Conservation (phyloP, 2,888 invertebrate species). For the Muschampia plurimacula region DNA sequence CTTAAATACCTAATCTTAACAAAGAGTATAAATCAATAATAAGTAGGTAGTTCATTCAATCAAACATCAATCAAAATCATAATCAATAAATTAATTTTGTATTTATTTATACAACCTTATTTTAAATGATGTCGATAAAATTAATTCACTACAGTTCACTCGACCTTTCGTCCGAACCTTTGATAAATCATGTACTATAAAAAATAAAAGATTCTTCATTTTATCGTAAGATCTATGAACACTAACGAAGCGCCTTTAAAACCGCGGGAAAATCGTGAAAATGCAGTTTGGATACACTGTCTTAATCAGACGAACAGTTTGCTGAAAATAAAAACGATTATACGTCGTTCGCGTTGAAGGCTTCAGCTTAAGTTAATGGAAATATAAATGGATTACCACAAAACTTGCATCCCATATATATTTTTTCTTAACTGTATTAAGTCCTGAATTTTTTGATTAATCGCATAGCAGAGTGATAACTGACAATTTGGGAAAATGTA, state of each 20-base stretch:
- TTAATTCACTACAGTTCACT: not conserved
- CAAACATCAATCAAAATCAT: no score
- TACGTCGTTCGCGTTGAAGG: not conserved
- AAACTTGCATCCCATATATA: not conserved
- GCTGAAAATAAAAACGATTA: conserved; percentile 13
- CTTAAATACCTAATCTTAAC: no score
- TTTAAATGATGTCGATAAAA: not conserved
- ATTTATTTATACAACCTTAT: not conserved
- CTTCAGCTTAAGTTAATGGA: conserved; percentile 20
- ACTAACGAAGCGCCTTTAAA: conserved; percentile 39
- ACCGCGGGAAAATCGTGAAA: conserved; percentile 22
- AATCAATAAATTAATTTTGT: not conserved
- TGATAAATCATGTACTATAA: conserved; percentile 39
- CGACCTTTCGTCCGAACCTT: conserved; percentile 50
- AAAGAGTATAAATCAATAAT: no score
- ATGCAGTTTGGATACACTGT: conserved; percentile 26
- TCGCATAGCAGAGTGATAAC: no score
- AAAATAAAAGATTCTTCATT: conserved; percentile 22
- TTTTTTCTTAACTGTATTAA: not conserved
- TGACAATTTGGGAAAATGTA: not conserved
- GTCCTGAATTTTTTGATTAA: not conserved
- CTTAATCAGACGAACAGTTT: conserved; percentile 23
- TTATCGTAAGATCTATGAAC: conserved; percentile 27
- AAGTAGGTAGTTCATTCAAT: no score
- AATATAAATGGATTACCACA: conserved; percentile 22